These are phyloP conservation scores for Columba guinea DNA, from an alignment of 2,797 vertebrate genomes.

Conservation along the genomic window DNA sequence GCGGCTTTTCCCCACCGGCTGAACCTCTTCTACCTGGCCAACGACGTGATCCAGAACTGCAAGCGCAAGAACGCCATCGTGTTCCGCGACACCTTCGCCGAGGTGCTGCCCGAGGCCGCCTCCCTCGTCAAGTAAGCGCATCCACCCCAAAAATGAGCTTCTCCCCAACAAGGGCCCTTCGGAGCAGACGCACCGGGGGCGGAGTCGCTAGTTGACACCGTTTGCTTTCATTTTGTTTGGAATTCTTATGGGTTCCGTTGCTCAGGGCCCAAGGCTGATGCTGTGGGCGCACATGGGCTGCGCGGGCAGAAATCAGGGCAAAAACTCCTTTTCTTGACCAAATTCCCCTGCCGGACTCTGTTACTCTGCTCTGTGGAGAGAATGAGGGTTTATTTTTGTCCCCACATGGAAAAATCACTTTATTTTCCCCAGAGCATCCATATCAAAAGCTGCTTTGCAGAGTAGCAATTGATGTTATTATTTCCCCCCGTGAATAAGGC, in stretches of 20 bases:
- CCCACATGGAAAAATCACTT: background rate
- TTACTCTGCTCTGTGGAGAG: background rate
- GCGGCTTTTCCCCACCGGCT: constrained; percentile 92
- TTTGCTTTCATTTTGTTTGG: background rate
- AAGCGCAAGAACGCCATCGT: constrained; percentile 95
- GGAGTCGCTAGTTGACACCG: no score
- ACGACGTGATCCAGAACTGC: constrained; percentile 99
- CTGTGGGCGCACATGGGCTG: background rate
- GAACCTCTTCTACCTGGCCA: constrained; percentile 97
- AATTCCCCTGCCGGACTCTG: no score
- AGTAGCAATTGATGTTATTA: background rate
- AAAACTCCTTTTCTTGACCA: no score
- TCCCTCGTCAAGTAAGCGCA: constrained; percentile 64
- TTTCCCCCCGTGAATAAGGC: background rate
- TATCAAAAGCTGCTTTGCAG: background rate
- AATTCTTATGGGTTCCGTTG: background rate
- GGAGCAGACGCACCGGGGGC: no score
- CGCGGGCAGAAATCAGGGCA: background rate
- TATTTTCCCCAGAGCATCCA: background rate
- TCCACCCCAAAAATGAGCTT: no score
- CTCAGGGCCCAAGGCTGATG: background rate
- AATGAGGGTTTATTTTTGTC: background rate
- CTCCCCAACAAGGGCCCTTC: no score
- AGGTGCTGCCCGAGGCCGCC: constrained; percentile 91
- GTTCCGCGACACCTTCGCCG: constrained; percentile 90